A percentile compares a stretch with the other conserved stretches of the same genome.
phyloP scores from a whole-genome alignment of 2,797 vertebrate genomes.

The Protosalanx chinensis region DNA sequence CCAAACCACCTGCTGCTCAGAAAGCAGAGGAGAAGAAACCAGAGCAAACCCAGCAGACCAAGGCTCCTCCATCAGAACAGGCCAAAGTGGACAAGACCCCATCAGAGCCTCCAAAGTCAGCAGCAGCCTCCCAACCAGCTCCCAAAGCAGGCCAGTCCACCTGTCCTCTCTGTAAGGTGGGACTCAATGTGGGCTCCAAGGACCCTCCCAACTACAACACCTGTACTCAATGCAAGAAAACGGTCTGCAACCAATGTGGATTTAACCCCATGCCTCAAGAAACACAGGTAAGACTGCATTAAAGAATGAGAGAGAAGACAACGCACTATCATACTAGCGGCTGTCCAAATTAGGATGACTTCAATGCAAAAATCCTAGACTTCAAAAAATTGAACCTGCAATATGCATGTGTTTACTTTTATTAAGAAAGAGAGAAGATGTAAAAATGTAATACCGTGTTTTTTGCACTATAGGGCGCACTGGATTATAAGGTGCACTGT shows the following conservation, averaged over 20 bases:
- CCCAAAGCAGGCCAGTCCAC: constrained; percentile 34
- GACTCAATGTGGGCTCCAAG: constrained; percentile 77
- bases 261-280: constrained; percentile 86
- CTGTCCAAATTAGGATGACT: too few relatives aligned
- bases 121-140: constrained; percentile 34
- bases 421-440: too few relatives aligned
- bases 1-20: constrained; percentile 22
- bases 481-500: too few relatives aligned
- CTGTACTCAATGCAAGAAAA: constrained; percentile 85
- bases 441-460: too few relatives aligned
- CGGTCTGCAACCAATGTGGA: constrained; percentile 91
- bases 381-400: too few relatives aligned
- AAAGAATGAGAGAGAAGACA: background rate
- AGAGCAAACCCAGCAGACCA: constrained; percentile 44
- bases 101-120: constrained; percentile 34
- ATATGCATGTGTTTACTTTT: too few relatives aligned
- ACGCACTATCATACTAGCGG: background rate
- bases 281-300: constrained; percentile 74
- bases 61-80: constrained; percentile 17
- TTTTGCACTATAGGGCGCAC: too few relatives aligned
- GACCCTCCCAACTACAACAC: constrained; percentile 81
- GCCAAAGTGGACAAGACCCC: constrained; percentile 29
- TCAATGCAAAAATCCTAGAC: too few relatives aligned
- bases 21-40: constrained; percentile 30
- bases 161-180: constrained; percentile 87